Conservation (phyloP, 2,797 vertebrate genomes). For the Cetoscarus ocellatus region DNA sequence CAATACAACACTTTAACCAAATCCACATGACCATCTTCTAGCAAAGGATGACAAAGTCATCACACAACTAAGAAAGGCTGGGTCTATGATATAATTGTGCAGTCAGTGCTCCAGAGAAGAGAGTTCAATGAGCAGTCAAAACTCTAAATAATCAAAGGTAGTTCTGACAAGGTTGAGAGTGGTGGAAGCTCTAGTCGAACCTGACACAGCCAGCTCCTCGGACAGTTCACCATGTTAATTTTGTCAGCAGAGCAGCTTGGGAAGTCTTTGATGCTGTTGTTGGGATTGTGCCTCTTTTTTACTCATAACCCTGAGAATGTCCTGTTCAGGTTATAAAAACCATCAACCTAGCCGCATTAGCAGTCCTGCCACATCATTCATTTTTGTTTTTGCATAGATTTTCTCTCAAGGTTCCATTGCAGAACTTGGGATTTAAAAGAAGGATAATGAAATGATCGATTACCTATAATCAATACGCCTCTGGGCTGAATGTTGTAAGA, state of each 20-base stretch:
- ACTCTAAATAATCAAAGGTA: constrained; percentile 57
- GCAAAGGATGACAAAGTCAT: too few species aligned
- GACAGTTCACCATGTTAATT: constrained; percentile 19
- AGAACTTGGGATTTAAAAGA: background rate
- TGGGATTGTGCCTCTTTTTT: constrained; percentile 2
- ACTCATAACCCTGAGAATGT: constrained; percentile 1
- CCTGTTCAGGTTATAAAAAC: background rate
- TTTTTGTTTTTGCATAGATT: background rate
- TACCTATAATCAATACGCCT: constrained; percentile 4
- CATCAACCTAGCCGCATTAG: background rate
- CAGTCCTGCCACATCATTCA: background rate
- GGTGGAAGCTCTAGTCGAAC: constrained; percentile 34
- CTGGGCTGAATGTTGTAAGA: background rate
- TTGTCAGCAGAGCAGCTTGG: constrained; percentile 12
- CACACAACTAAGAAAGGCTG: background rate
- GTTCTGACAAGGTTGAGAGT: constrained; percentile 46
- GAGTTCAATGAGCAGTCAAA: constrained; percentile 23
- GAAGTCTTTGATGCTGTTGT: background rate
- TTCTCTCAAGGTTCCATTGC: background rate
- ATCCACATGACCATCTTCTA: too few species aligned
- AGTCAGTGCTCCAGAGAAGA: background rate
- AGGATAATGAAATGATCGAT: constrained; percentile 20
- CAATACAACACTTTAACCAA: too few species aligned
- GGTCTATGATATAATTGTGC: constrained; percentile 15
- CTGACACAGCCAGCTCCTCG: constrained; percentile 27